A percentile compares a stretch with the other conserved stretches of the same genome.
phyloP scores from a whole-genome alignment of 1,140 invertebrate species.

The Samia ricini region DNA sequence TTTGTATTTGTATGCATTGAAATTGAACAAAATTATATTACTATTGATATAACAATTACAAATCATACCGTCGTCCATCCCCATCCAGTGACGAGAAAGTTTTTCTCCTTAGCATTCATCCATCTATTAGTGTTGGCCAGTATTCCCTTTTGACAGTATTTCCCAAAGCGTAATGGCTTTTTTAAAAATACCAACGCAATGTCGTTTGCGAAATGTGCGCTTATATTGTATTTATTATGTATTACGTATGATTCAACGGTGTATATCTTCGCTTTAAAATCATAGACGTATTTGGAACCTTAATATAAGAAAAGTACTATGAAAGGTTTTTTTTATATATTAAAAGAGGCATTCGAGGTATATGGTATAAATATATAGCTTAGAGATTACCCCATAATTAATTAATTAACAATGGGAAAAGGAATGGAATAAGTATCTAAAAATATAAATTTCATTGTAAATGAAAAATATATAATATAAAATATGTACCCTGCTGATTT shows the following conservation, averaged over 20 bases:
- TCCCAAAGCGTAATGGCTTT: slow-evolving; percentile 30
- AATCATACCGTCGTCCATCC: slow-evolving; percentile 38
- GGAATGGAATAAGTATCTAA: background rate
- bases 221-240: slow-evolving; percentile 46
- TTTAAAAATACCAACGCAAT: slow-evolving; percentile 47
- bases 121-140: slow-evolving; percentile 34
- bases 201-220: slow-evolving; percentile 39
- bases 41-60: background rate
- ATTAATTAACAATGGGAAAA: background rate
- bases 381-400: background rate
- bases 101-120: slow-evolving; percentile 35
- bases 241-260: slow-evolving; percentile 29
- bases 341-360: too few species aligned
- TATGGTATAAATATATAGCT: background rate
- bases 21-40: background rate
- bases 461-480: background rate
- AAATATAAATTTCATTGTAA: background rate
- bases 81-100: slow-evolving; percentile 48
- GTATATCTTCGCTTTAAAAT: slow-evolving; percentile 27
- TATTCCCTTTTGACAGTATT: slow-evolving; percentile 37
- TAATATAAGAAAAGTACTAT: slow-evolving; percentile 13
- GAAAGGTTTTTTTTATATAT: too few species aligned
- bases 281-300: slow-evolving; percentile 43
- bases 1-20: too few species aligned
- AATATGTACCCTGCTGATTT: too few species aligned